phyloP scores from a whole-genome alignment of 2,113 vertebrate genomes.

The Mormyrus iriodes region DNA sequence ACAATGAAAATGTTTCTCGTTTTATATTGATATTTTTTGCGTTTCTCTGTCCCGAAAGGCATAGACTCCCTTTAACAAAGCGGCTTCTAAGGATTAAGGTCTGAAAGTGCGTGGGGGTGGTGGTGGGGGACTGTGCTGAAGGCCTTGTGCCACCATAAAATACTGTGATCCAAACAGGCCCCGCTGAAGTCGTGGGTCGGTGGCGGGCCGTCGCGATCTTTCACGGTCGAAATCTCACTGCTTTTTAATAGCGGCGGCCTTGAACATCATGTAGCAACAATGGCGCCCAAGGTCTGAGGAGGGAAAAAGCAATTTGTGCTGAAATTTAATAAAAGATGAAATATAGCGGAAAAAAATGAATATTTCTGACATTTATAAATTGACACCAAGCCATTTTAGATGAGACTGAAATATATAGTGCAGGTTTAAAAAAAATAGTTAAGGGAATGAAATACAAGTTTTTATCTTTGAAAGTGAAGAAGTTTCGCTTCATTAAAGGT shows the following conservation, averaged over 20 bases:
- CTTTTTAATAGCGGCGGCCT: neutral
- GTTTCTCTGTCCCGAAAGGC: neutral
- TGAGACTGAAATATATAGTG: constrained; percentile 1
- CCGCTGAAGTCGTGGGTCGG: neutral
- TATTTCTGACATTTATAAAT: constrained; percentile 13
- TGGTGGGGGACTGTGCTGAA: neutral
- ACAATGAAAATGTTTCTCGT: neutral
- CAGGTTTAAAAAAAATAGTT: constrained; percentile 1
- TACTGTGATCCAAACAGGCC: neutral
- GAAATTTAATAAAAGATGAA: constrained; percentile 11
- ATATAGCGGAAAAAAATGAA: neutral
- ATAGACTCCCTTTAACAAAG: neutral
- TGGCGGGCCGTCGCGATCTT: neutral
- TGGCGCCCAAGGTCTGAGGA: neutral
- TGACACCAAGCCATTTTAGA: neutral
- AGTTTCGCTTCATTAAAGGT: constrained; percentile 11
- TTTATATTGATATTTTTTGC: neutral
- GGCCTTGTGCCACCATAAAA: neutral
- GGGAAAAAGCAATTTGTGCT: constrained; percentile 5
- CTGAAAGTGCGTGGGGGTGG: neutral
- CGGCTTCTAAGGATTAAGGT: neutral
- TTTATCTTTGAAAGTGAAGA: constrained; percentile 9
- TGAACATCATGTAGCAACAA: constrained; percentile 1
- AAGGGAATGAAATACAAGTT: constrained; percentile 10
- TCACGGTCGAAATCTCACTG: neutral